Conservation (phyloP, 2,113 vertebrate genomes). For the Aleadryas rufinucha region DNA sequence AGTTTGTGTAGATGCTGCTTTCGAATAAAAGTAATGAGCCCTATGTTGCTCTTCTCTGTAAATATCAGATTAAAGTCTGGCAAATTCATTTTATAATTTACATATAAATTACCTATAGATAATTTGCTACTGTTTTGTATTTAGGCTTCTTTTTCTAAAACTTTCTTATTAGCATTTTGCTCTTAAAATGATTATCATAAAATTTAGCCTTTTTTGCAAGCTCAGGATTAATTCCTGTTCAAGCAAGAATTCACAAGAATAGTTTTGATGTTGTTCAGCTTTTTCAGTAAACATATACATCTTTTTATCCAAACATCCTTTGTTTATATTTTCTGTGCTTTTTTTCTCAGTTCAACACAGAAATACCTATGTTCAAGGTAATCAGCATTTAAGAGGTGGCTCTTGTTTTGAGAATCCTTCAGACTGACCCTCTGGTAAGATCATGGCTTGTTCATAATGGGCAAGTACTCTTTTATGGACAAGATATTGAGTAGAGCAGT, state of each 20-base stretch:
- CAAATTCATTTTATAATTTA: background rate
- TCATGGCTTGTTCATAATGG: background rate
- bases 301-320: background rate
- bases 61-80: background rate
- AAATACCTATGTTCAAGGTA: background rate
- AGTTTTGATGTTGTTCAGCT: background rate
- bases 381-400: background rate
- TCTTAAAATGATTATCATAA: background rate
- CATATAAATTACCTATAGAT: background rate
- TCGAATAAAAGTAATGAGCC: background rate
- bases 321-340: background rate
- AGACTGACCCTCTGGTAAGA: background rate
- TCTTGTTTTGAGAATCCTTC: background rate
- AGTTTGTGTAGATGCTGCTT: background rate
- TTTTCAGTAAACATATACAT: background rate
- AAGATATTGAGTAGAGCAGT: background rate
- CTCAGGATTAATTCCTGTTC: background rate
- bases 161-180: background rate
- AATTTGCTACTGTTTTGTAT: background rate
- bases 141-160: background rate
- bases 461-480: background rate
- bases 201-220: background rate
- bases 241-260: background rate
- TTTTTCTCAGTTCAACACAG: background rate
- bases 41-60: background rate